phyloP scores from a whole-genome alignment of 1,140 invertebrate genomes.

The Eriocheir sinensis region DNA sequence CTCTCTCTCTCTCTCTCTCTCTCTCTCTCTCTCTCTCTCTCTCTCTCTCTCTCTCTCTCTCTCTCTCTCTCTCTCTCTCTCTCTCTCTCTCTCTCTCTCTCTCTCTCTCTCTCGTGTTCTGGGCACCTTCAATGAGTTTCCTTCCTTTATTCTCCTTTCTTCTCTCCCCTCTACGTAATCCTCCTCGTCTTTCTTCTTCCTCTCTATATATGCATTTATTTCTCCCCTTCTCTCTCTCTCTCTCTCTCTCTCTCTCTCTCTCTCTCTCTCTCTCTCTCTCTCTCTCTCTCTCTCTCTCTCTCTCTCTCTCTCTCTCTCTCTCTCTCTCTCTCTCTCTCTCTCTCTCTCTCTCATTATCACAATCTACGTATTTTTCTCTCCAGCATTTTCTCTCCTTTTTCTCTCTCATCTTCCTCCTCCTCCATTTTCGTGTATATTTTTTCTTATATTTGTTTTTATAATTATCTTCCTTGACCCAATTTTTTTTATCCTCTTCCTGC shows the following conservation, averaged over 20 bases:
- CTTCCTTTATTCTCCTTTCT: neutral
- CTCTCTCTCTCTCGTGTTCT: neutral
- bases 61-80: neutral
- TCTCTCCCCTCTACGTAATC: neutral
- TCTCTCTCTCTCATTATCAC: neutral
- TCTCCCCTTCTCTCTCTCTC: neutral
- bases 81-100: neutral
- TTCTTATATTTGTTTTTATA: no score
- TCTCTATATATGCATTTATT: neutral
- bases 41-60: neutral
- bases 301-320: neutral
- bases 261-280: neutral
- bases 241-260: neutral
- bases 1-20: conserved; percentile 19
- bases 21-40: conserved; percentile 14
- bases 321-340: neutral
- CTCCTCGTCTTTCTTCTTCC: neutral
- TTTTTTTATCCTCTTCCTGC: no score
- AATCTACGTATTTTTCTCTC: no score
- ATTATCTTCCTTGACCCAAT: no score
- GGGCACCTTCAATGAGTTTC: neutral
- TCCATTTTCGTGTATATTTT: no score
- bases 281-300: neutral
- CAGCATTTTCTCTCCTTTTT: no score
- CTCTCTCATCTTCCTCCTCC: no score